phyloP scores from a whole-genome alignment of 2,888 invertebrate genomes.

The Heliconius erato region DNA sequence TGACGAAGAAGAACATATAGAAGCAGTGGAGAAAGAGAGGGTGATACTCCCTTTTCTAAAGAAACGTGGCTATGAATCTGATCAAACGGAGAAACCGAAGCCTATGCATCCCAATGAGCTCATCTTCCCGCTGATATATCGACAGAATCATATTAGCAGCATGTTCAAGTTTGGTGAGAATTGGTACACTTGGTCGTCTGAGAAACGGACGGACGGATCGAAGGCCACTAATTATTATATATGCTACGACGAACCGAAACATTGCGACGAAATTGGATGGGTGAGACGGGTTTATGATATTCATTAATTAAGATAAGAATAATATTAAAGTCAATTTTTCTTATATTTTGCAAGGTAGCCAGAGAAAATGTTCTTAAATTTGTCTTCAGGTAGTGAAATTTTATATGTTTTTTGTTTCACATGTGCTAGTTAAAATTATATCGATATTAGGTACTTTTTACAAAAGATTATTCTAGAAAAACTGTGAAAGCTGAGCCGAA shows the following conservation, averaged over 20 bases:
- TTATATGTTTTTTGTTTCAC: background rate
- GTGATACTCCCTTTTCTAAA: constrained; percentile 71
- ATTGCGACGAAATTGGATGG: constrained; percentile 81
- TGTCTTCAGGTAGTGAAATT: no score
- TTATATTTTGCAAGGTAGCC: no score
- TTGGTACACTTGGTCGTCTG: constrained; percentile 82
- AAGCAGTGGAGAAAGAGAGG: constrained; percentile 64
- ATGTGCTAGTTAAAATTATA: background rate
- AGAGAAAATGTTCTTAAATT: no score
- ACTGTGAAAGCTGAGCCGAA: no score
- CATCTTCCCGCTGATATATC: constrained; percentile 78
- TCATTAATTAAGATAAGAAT: background rate
- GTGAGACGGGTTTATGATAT: constrained; percentile 58
- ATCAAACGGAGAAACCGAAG: constrained; percentile 66
- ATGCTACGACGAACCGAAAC: constrained; percentile 80
- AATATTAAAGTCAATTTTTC: no score
- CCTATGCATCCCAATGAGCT: constrained; percentile 76
- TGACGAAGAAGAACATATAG: constrained; percentile 69
- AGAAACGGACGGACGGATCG: constrained; percentile 75
- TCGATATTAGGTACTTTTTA: background rate
- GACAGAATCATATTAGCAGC: constrained; percentile 76
- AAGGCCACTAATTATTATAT: constrained; percentile 75
- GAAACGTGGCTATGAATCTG: constrained; percentile 62
- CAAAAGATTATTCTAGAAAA: no score
- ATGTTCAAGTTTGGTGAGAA: constrained; percentile 82